Base-by-base conservation (phyloP, 2,113 vertebrate species). In the Octodon degus region DNA sequence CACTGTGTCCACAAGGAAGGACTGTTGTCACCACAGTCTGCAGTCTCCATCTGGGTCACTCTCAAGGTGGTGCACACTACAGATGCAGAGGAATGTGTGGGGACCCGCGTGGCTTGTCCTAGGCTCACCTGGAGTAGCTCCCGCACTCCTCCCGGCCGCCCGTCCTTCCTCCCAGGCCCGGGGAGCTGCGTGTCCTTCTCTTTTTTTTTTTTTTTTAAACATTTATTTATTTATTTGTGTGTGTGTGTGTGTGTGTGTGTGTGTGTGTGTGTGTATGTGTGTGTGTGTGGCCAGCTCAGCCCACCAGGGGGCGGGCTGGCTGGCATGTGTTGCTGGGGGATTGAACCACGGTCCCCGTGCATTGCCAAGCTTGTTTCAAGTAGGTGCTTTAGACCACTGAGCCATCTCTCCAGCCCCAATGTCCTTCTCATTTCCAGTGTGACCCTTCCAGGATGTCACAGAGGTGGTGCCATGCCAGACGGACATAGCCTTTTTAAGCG, bases 81-180 rank as follows among this genome's bases (percentile, higher is more conserved):
- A 53, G 76, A 17, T 16, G 43, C 25, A 7, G 72, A 76, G 37
- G 8, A 50, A 32, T 4, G n/a, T n/a, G 17, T 22, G 37, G 10
- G 22, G 24, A 76, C 4, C 4, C 72, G 9, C 37, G 12, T 43
- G 3, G 20, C 40, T 25, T 8, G 1, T 13, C 11, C 20, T 7
- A 4, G 76, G 77, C 77, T 8, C 50, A 13, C 27, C 77, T 30
- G 1, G 16, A 17, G 30, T 4, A 34, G 77, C 47, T 53, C 6
- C 47, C 2, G 17, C 3, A 27, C 37, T 14, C 62, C 43, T 3
- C 30, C 19, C 4, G 5, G 5, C 14, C 3, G 0, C 2, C 83
- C 13, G 32, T 17, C 14, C 34, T 50, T 25, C 43, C 32, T 50
- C 83, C 1, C 43, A 30, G 17, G 62, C 62, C 62, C 62, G 0